Base-by-base conservation (phyloP, 2,113 vertebrate species). In the Sinocyclocheilus grahami region DNA sequence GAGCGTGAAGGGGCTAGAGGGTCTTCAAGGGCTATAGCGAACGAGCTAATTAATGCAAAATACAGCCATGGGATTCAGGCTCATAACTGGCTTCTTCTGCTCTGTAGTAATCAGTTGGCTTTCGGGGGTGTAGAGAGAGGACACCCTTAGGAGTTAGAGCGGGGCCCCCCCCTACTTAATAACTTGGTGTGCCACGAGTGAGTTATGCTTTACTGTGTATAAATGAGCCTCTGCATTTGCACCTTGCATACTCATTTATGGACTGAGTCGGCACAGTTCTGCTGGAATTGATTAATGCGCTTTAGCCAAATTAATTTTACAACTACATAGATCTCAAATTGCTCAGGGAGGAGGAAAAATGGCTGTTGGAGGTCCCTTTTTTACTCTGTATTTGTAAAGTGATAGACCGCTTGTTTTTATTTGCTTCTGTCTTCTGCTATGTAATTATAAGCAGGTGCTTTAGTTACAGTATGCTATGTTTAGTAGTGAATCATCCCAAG, bases 31-130 rank as follows among this genome's bases (percentile, higher is more conserved):
- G 67, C 48, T 86, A 18, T 83, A 65, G 37, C 65, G 48, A 86
- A 88, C 4, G 39, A 86, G 71, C 82, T 88, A 85, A 90, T 90
- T 88, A 90, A 90, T 89, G 88, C 78, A 89, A 87, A 89, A 79
- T 82, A 85, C 83, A 86, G 79, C 83, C 51, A 48, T 33, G 86
- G 86, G 87, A 88, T 80, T 88, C 71, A 75, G 58, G 83, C 89
- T 88, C 60, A 78, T 87, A 88, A 87, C 87, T 53, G 74, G 82
- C 82, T 86, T 69, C 79, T 71, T 80, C 67, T 71, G 67, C 82
- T 85, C 76, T 7, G 84, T 48, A 84, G 82, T 86, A 86, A 87
- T 83, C 79, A 83, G 75, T 62, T 30, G 30, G 78, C 58, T 86
- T 79, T 75, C 55, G 84, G 85, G 84, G 81, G 82, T 80, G 74